Evolutionary conservation across 1,140 invertebrate species (phyloP), one percentile per base, ranked within the genome.

Genomic region (Doryteuthis pealeii): DNA sequence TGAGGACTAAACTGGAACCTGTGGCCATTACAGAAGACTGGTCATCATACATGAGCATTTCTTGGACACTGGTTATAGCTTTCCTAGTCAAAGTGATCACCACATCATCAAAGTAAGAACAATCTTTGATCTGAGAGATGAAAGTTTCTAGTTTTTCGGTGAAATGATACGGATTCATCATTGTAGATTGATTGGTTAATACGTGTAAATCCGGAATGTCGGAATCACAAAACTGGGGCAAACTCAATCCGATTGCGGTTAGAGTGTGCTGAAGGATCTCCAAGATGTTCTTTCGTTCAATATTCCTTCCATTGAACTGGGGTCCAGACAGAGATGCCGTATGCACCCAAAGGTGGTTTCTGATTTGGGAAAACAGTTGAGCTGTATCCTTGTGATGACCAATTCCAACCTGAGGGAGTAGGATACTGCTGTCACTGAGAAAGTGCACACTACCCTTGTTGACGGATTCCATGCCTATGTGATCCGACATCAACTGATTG

Each of bases 321-420:
- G 49, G 58, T 43, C 76, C 77, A 18, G 77, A 78, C 12, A 84
- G 66, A 30, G 72, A 35, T 32, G 83, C 76, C 71, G 85, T 87
- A 78, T 91, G 90, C 10, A 79, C 84, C 91, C 90, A 91, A 3
- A 91, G 76, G 22, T 89, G 84, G 49, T 86, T 79, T 69, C 88
- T 88, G 14, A 91, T 35, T 18, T 77, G 74, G 43, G 82, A 81
- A 5, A 91, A 76, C 70, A 89, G 85, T 22, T 76, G 71, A 6
- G 84, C 78, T 77, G 87, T 85, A 35, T 78, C 73, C 35, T 83
- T 76, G 68, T 87, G 88, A 1, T 83, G 76, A 33, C 87, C 88
- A 15, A 91, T 66, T 18, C 78, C 71, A n/a, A 83, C 77, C 32
- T 78, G 75, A 35, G 81, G 32, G 18, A 77, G 79, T 10, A 79